phyloP scores from a whole-genome alignment of 2,113 vertebrate species.

The Tychaedon coryphoeus region DNA sequence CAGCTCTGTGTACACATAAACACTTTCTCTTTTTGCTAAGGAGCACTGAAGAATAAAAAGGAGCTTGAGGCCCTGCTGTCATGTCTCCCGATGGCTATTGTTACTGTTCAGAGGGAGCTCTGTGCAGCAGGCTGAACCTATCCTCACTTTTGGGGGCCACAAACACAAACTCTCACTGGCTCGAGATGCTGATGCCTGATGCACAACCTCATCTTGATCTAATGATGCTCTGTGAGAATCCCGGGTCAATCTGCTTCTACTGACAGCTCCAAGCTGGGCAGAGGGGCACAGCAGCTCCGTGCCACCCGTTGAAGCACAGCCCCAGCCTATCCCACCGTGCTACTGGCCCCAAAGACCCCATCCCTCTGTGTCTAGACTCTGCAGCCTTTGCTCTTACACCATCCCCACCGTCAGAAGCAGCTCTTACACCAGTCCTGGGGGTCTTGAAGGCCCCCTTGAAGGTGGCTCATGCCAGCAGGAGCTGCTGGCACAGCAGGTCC shows the following conservation, averaged over 20 bases:
- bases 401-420: background rate
- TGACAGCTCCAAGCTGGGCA: rapidly evolving
- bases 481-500: background rate
- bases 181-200: rapidly evolving
- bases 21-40: background rate
- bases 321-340: rapidly evolving
- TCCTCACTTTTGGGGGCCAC: background rate
- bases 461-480: rapidly evolving
- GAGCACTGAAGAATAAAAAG: background rate
- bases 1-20: background rate
- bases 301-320: rapidly evolving
- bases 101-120: background rate
- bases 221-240: background rate
- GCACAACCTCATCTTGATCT: background rate
- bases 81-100: rapidly evolving
- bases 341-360: background rate
- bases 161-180: background rate
- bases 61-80: too few species aligned
- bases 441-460: too few species aligned
- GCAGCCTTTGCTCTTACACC: background rate
- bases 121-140: background rate
- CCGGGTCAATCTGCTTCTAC: rapidly evolving
- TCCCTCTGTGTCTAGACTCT: rapidly evolving
- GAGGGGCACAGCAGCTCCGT: rapidly evolving
- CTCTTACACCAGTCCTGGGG: background rate